Evolutionary conservation across 2,888 invertebrate species (phyloP).

Genomic region (Plebejus anna): DNA sequence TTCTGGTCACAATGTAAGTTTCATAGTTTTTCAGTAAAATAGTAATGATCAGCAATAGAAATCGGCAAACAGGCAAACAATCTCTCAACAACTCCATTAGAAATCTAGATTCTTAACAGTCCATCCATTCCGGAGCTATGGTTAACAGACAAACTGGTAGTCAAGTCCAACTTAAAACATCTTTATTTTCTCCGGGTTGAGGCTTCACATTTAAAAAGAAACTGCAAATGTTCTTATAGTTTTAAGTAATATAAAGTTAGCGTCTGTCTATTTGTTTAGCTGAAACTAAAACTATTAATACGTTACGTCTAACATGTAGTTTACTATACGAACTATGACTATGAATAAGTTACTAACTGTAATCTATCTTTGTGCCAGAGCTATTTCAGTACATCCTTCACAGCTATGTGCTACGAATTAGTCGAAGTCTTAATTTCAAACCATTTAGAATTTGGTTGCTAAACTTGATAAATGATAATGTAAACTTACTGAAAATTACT

Average conservation of each 20-base stretch:
- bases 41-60: background rate
- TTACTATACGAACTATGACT: background rate
- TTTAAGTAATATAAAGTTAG: no score
- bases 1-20: slow-evolving; percentile 70
- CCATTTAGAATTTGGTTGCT: background rate
- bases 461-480: background rate
- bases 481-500: background rate
- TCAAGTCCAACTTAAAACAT: no score
- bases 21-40: background rate
- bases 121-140: no score
- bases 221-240: no score
- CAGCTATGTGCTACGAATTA: background rate
- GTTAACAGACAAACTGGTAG: no score
- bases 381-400: background rate
- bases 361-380: background rate
- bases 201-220: no score
- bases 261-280: no score
- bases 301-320: background rate
- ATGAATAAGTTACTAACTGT: background rate
- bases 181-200: no score
- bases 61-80: no score
- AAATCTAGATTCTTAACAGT: no score
- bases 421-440: background rate
- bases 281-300: background rate
- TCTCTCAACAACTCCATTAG: no score